Base-by-base conservation (phyloP, 2,888 invertebrate genomes). In the Cryptophagus acutangulus region DNA sequence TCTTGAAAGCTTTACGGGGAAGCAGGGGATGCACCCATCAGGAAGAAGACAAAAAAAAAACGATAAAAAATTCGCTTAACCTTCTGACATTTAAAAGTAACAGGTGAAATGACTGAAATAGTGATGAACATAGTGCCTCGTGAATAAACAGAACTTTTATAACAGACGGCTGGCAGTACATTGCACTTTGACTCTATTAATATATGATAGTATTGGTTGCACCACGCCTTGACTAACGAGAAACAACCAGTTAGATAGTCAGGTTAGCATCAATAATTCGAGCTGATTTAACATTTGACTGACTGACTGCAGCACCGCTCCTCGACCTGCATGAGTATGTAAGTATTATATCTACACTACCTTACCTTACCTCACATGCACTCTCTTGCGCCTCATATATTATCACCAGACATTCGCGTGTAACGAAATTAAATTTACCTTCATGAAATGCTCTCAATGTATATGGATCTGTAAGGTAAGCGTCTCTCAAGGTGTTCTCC, bases 161-260 rank as follows among this genome's bases (percentile, higher is more conserved):
- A 47, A 43, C 44, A 48, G 46, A 43, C 49, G 43, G 48, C 29
- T 40, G 39, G 42, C 45, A 51, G 60, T 59, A 54, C 60, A 55
- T 52, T 58, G 61, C 57, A 58, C 61, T 61, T 55, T 55, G 54
- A 52, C 53, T 58, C 54, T 58, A 59, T 60, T 59, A 60, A 60
- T 59, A 59, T 57, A 56, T 59, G 54, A 58, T 60, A 52, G 56
- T 56, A 55, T 59, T 57, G 55, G 51, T 50, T 43, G 47, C 43
- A 58, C 54, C 59, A 49, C 57, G 55, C 59, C 59, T 59, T 37
- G 38, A 40, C 40, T 44, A 45, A 45, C 48, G 30, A 41, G 40
- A 38, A 38, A 35, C 39, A 41, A 31, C 45, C 46, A 47, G 31
- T 31, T 38, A 45, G 36, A 30, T 45, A 18, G 28, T 41, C 36